Evolutionary conservation across 2,797 vertebrate genomes (phyloP).

Genomic region (Myripristis jacobus): DNA sequence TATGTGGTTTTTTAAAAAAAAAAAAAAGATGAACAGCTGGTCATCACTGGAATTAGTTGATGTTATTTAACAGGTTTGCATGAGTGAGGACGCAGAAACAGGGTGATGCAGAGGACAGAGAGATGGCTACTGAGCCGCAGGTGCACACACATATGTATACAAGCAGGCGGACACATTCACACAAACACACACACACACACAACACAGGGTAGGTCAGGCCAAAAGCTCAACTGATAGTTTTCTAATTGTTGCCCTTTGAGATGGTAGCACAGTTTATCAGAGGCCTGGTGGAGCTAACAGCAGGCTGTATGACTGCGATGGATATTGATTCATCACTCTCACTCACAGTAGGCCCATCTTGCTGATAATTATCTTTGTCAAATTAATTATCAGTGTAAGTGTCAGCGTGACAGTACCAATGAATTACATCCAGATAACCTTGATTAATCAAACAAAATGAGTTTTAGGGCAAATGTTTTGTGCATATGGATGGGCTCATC

Average conservation of each 20-base stretch:
- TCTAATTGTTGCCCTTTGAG: constrained; percentile 1
- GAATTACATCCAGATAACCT: constrained; percentile 78
- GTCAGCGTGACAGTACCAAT: constrained; percentile 68
- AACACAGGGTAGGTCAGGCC: neutral
- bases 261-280: neutral
- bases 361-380: constrained; percentile 79
- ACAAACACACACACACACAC: constrained; percentile 18
- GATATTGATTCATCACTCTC: constrained; percentile 71
- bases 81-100: constrained; percentile 17
- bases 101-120: constrained; percentile 21
- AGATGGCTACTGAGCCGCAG: constrained; percentile 42
- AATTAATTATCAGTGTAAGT: constrained; percentile 77
- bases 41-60: constrained; percentile 3
- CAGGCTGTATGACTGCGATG: constrained; percentile 54
- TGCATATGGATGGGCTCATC: constrained; percentile 45
- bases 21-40: neutral
- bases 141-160: constrained; percentile 31
- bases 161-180: constrained; percentile 12
- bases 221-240: neutral
- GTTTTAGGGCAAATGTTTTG: constrained; percentile 64
- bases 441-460: constrained; percentile 75
- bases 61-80: constrained; percentile 44
- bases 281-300: constrained; percentile 47
- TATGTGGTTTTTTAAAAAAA: constrained; percentile 30
- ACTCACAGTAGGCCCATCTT: constrained; percentile 65